These are phyloP conservation scores for Epicauta chinensis DNA, from an alignment of 1,140 invertebrate genomes.

Conservation along the genomic window DNA sequence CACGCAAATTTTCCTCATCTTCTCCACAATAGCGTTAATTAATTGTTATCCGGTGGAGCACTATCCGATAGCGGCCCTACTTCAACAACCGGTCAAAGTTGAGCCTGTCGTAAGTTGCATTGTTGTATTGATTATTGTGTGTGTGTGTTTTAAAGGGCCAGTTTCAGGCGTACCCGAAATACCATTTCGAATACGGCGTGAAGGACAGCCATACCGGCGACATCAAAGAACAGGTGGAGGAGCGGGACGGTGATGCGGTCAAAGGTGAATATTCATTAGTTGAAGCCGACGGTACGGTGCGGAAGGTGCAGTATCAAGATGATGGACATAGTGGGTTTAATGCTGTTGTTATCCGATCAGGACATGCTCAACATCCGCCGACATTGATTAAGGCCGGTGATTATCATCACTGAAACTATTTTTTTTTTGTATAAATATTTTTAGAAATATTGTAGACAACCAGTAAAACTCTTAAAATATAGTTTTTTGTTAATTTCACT, in stretches of 20 bases:
- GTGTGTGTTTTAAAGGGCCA: neutral
- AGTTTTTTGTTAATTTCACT: too few relatives aligned
- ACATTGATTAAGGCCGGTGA: neutral
- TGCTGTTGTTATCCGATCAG: conserved; percentile 25
- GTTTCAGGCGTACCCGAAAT: conserved; percentile 38
- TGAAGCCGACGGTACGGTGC: conserved; percentile 62
- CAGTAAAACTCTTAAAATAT: too few relatives aligned
- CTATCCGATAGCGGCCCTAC: neutral
- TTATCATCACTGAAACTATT: neutral
- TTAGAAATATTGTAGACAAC: too few relatives aligned
- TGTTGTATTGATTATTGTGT: neutral
- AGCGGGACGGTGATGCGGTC: conserved; percentile 50
- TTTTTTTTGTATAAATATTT: too few relatives aligned
- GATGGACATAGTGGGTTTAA: conserved; percentile 27
- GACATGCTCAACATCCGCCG: conserved; percentile 20
- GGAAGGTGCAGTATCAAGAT: conserved; percentile 50
- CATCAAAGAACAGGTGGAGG: conserved; percentile 42
- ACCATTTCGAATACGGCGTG: conserved; percentile 43
- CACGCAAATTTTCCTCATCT: too few relatives aligned
- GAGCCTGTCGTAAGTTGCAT: conserved; percentile 5
- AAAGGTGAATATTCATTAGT: conserved; percentile 69
- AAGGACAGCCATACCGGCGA: conserved; percentile 43
- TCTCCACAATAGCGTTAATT: too few relatives aligned
- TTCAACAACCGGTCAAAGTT: neutral
- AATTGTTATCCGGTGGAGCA: neutral